Base-by-base conservation (phyloP, 2,888 invertebrate species). In the Spicauda simplicius region DNA sequence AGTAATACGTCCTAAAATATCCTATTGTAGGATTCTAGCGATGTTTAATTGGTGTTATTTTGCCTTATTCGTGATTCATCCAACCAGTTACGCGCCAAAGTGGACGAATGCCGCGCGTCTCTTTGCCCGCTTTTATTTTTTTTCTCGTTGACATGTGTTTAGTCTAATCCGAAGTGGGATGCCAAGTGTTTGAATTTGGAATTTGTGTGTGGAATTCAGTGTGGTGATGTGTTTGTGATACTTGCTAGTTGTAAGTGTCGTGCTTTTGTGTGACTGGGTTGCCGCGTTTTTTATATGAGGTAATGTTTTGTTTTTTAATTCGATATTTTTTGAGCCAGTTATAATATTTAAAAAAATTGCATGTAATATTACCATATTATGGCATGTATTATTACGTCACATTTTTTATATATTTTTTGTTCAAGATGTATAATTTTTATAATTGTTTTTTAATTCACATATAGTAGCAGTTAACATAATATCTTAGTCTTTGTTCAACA, bases 51-150 rank as follows among this genome's bases (percentile, higher is more conserved):
- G 88, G 86, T 88, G 83, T 84, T 89, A 90, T 91, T 88, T 91
- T 86, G 88, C 89, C 84, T 86, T 82, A 84, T 87, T 86, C 79
- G 85, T 91, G 91, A 91, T 83, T 91, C 91, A 90, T 83, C 78
- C 80, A 79, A 85, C 80, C 88, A 88, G 90, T 89, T 78, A 82
- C 79, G 83, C 81, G 80, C 81, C 80, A 77, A 80, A 76, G 81
- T 79, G 82, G 78, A 80, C 80, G 82, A 78, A 77, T 78, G 77
- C 71, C 80, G 87, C 82, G 77, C 84, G 84, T 74, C 77, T 79
- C 72, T 69, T 60, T 58, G 52, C 57, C 37, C 41, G 72, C 74
- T 72, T 69, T 75, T 79, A 76, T 71, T 81, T 81, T 81, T 50
- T 60, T 30, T 45, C 19, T 55, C 48, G 60, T 18, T 84, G 80